Base-by-base conservation (phyloP, 2,797 vertebrate species). In the Lindbergichthys nudifrons region DNA sequence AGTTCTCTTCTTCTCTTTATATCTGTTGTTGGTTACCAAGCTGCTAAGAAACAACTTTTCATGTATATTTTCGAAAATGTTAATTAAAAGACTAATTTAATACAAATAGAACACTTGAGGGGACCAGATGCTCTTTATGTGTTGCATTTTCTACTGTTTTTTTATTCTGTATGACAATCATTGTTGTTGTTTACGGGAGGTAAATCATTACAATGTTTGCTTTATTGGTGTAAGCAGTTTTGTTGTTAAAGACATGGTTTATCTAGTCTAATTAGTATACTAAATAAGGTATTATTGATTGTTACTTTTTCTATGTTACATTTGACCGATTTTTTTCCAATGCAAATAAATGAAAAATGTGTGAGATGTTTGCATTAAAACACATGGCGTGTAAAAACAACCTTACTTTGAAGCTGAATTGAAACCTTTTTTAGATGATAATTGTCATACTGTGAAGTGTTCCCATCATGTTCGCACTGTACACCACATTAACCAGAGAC, bases 381-480 rank as follows among this genome's bases (percentile, higher is more conserved):
- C 19, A 4, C 5, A 11, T 1, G 23, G 15, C 15, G 36, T 14
- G 18, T 42, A 59, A 26, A 65, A 18, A 52, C 3, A 43, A 32
- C 10, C 15, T 65, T 8, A 10, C n/a, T 63, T 63, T 46, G 3
- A 36, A 6, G 26, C 36, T 50, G 43, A 59, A 36, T 3, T 65
- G 7, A 57, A 16, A 32, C 18, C 23, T 43, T 15, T 56, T 21
- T 16, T 43, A 42, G 11, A 45, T 43, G 16, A 58, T 23, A 21
- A 21, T 1, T 39, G 19, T 16, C 26, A 4, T 16, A 47, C 39
- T 43, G 70, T 23, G 10, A 3, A 39, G 7, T 19, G 39, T 62
- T 58, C 10, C 16, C 36, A 56, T 21, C 43, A 48, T 56, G 50
- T 58, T 63, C 26, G 70, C 60, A n/a, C 18, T 36, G 13, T 9